Conservation (phyloP, 1,140 invertebrate genomes). For the Calycopis cecrops region DNA sequence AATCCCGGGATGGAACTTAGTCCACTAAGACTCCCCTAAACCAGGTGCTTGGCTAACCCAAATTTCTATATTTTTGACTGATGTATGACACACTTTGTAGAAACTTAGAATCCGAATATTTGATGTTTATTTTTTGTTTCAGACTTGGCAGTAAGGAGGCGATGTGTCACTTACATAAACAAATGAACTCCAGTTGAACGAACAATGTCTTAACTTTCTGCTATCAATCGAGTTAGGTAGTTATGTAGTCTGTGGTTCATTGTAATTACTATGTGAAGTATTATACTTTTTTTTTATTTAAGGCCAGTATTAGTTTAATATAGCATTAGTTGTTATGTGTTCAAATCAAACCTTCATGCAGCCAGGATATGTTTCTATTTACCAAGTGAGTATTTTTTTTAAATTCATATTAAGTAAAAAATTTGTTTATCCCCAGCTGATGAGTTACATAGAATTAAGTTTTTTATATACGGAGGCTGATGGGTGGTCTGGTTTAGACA, state of each 20-base stretch:
- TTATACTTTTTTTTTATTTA: constrained; percentile 1
- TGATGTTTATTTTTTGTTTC: constrained; percentile 3
- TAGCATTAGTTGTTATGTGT: constrained; percentile 1
- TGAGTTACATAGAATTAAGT: no score
- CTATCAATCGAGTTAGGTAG: background rate
- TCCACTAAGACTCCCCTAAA: no score
- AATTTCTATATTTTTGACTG: no score
- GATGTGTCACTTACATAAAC: background rate
- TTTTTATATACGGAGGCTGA: no score
- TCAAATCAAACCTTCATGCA: background rate
- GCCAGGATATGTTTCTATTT: constrained; percentile 2
- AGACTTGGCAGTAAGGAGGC: background rate
- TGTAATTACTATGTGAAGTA: background rate
- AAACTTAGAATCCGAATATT: no score
- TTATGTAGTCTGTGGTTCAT: background rate
- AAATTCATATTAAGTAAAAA: no score
- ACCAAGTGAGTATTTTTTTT: background rate
- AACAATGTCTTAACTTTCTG: background rate
- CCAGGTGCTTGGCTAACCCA: no score
- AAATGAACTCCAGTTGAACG: background rate
- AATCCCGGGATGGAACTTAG: no score
- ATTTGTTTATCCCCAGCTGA: no score
- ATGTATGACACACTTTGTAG: no score
- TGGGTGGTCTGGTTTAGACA: no score
- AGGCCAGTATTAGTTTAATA: constrained; percentile 26